Base-by-base conservation (phyloP, 2,113 vertebrate species). In the Taxidea taxus region DNA sequence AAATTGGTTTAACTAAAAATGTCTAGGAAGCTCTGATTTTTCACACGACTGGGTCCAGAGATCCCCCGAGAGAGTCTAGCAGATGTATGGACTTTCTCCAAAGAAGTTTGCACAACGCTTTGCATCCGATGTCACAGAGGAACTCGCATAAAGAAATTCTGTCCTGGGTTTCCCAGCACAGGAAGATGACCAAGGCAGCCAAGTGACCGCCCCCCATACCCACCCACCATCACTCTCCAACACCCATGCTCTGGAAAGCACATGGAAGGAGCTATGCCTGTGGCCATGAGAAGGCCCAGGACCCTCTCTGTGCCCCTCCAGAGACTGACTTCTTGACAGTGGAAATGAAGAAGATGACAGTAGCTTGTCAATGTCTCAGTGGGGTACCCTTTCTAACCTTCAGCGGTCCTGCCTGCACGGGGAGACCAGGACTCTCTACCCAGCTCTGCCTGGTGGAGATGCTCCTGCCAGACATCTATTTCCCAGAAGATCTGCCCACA, bases 281-380 rank as follows among this genome's bases (percentile, higher is more conserved):
- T 1, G 34, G 37, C 31, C 18, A 7, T 9, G 9, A 68, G 66
- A 90, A 39, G 49, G 34, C 7, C 47, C 31, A 23, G 51, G 80
- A 54, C 2, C 2, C 54, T 3, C 21, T 39, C 7, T 18, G 15
- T 6, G 7, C 6, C 25, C n/a, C 20, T 15, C 4, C 51, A 5
- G 25, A 39, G 44, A 75, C 74, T 85, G 56, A 90, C 66, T 12
- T 23, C 80, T 60, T 72, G 31, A 70, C 25, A 68, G 23, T 21
- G 0, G 0, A 90, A 96, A 74, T 51, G 51, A 75, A 87, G 47
- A 64, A 10, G 39, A 75, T 25, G 31, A 49, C 14, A 29, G 29
- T 6, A 11, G 74, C 29, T 21, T 20, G 13, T 49, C 34, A 27
- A 4, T 31, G 13, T 34, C 23, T 54, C 34, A 14, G 66, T 18